Evolutionary conservation across 2,888 invertebrate species (phyloP), one percentile per base, ranked within the genome.

Genomic region (Villa cingulata): DNA sequence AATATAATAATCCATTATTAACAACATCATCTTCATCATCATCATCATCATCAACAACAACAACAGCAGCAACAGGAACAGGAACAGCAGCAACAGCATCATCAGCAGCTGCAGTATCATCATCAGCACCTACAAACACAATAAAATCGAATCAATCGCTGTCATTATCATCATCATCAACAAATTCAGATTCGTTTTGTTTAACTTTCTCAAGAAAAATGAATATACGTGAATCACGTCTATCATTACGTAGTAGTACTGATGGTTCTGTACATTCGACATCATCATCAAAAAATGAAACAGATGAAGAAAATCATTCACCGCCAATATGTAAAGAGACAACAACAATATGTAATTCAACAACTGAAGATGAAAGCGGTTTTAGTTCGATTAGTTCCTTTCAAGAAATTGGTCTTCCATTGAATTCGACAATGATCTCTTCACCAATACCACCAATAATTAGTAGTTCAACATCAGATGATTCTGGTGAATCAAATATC

Each of bases 381-480:
- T 87, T 87, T 66, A 86, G 86, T 15, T 86, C 86, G 10, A 83
- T 87, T 74, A 86, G 80, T 64, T 86, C 86, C 9, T 86, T 86
- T 62, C 85, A 86, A 68, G 86, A 87, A 61, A 78, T 86, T 41
- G 85, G 85, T 14, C 71, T 86, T 58, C 84, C 84, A 3, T 23
- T 52, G 14, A 48, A 49, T 46, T 55, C 56, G 29, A 56, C 54
- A 27, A 50, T 54, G 46, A 49, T 53, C 18, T 27, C 45, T 36
- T 41, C 41, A 20, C 37, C 42, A 20, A 19, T 43, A 37, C 37
- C 46, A 18, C 46, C 42, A 27, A 15, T 34, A 14, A n/a, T n/a
- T n/a, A 49, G 44, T 32, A 49, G 45, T n/a, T 44, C 48, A 17
- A 41, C 32, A 19, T 51, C 52, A 12, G 51, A 54, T 45, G 53